Percentiles rank a stretch among this genome's conserved stretches.
phyloP scores from a whole-genome alignment of 2,797 vertebrate species.

The Tiaroga cobitis region DNA sequence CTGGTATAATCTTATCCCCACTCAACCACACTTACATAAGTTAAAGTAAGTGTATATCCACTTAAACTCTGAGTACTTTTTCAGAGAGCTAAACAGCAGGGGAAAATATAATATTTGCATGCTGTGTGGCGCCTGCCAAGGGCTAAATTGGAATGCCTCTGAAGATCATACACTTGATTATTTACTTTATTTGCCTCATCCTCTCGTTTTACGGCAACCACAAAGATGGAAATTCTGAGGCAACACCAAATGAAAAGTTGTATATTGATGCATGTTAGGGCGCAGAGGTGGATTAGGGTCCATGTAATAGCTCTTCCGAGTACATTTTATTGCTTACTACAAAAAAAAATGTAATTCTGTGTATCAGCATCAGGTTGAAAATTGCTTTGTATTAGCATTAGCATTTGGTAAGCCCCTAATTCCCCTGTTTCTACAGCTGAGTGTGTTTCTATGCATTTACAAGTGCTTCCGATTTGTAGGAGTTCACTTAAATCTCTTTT shows the following conservation, averaged over 20 bases:
- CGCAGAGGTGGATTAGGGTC: constrained; percentile 68
- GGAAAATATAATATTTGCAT: constrained; percentile 50
- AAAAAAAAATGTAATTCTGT: constrained; percentile 82
- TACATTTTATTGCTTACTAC: constrained; percentile 80
- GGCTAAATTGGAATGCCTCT: constrained; percentile 59
- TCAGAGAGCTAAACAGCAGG: constrained; percentile 37
- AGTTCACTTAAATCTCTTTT: constrained; percentile 98
- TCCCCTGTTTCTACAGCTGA: constrained; percentile 97
- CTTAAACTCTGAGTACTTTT: constrained; percentile 28
- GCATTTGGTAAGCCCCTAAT: constrained; percentile 89
- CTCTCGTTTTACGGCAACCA: constrained; percentile 69
- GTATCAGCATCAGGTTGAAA: constrained; percentile 84
- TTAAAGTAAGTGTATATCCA: constrained; percentile 42
- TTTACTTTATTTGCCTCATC: constrained; percentile 71
- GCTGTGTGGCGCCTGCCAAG: constrained; percentile 42
- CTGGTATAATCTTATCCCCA: not conserved
- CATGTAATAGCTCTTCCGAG: constrained; percentile 77
- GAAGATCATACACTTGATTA: constrained; percentile 63
- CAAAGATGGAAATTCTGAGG: constrained; percentile 78
- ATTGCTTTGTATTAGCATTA: constrained; percentile 84
- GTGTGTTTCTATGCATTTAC: constrained; percentile 99
- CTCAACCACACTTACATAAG: constrained; percentile 6
- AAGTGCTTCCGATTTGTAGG: constrained; percentile 97
- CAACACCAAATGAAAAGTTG: constrained; percentile 69
- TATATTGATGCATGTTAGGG: constrained; percentile 72